These are phyloP conservation scores for Heliornis fulica DNA, from an alignment of 2,113 vertebrate genomes.

Conservation along the genomic window DNA sequence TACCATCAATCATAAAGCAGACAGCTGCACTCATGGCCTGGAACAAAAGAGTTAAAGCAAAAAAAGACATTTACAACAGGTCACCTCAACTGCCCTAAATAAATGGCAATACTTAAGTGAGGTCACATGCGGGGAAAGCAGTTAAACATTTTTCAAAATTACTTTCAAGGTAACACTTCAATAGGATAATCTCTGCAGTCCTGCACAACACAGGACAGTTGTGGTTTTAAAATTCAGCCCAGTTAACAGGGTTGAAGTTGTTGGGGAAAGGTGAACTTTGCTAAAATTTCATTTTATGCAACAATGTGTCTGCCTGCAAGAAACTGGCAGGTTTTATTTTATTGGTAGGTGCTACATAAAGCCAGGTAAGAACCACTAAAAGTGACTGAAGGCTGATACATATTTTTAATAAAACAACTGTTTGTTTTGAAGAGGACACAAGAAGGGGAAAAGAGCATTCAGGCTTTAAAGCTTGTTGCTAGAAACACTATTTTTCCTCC, in stretches of 20 bases:
- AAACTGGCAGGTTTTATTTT: neutral
- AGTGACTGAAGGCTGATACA: neutral
- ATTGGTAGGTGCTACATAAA: neutral
- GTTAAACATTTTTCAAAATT: no score
- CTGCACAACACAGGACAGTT: neutral
- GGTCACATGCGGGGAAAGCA: neutral
- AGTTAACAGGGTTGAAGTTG: neutral
- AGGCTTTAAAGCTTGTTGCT: neutral
- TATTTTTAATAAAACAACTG: neutral
- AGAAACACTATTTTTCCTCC: neutral
- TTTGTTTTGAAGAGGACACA: neutral
- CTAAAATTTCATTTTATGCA: neutral
- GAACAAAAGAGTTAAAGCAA: constrained; percentile 47
- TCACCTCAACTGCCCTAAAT: neutral
- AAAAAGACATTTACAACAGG: neutral
- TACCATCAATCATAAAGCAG: constrained; percentile 97
- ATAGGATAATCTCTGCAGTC: neutral
- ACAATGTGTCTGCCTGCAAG: neutral
- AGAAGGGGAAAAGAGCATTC: neutral
- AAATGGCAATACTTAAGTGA: neutral
- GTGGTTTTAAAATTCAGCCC: neutral
- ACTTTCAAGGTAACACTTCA: neutral
- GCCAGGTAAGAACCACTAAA: neutral
- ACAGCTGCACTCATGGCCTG: constrained; percentile 98
- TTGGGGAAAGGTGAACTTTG: neutral